Conservation (phyloP, 2,113 vertebrate species). For the Nibea coibor region DNA sequence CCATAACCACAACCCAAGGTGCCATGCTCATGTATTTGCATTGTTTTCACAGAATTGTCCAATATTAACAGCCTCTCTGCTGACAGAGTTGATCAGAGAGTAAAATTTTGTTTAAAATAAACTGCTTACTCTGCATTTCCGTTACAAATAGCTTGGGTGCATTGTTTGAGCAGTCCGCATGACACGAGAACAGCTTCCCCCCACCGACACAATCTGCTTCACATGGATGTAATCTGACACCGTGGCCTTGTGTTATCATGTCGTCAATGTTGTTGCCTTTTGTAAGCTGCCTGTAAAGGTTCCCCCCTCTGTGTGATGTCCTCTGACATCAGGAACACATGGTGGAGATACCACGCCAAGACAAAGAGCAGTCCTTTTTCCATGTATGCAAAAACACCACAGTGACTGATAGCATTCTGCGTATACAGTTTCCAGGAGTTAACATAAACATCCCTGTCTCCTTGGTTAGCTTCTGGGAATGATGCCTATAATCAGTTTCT, state of each 20-base stretch:
- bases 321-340: background rate
- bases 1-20: too few species aligned
- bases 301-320: background rate
- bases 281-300: background rate
- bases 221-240: conserved; percentile 3
- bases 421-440: conserved; percentile 17
- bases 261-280: background rate
- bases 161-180: background rate
- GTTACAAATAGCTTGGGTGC: background rate
- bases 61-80: background rate
- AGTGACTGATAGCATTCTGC: conserved; percentile 13
- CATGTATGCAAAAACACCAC: background rate
- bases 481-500: conserved; percentile 37
- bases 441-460: conserved; percentile 19
- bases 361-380: background rate
- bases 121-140: background rate
- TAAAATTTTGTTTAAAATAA: background rate
- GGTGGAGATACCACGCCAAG: background rate
- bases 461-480: conserved; percentile 39
- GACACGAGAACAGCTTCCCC: background rate
- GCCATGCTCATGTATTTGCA: too few species aligned
- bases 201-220: background rate
- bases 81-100: background rate
- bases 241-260: background rate
- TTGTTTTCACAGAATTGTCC: background rate